phyloP scores from a whole-genome alignment of 1,140 invertebrate species.

The Lepidurus packardi region DNA sequence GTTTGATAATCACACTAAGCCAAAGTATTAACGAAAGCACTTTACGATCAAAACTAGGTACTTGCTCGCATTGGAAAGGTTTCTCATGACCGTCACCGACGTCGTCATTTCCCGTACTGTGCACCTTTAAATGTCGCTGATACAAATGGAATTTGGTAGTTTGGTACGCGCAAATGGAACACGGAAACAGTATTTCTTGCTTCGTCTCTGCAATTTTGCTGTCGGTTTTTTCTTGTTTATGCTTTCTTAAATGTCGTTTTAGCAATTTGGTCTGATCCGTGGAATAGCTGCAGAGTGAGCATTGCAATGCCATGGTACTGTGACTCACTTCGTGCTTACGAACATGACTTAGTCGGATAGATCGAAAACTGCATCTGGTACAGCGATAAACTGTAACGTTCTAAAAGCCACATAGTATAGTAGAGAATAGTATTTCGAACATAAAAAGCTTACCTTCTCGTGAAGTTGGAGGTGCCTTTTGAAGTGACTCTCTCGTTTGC shows the following conservation, averaged over 20 bases:
- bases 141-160: constrained; percentile 39
- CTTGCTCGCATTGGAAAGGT: constrained; percentile 38
- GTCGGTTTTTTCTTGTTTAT: constrained; percentile 30
- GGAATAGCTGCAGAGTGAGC: constrained; percentile 38
- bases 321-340: constrained; percentile 43
- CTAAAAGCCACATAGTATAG: constrained; percentile 25
- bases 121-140: constrained; percentile 40
- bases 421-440: not conserved
- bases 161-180: constrained; percentile 36
- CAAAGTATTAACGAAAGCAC: not conserved
- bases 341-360: constrained; percentile 42
- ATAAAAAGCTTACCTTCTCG: constrained; percentile 38
- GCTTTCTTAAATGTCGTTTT: constrained; percentile 35
- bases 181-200: constrained; percentile 25
- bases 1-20: constrained; percentile 43
- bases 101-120: constrained; percentile 33
- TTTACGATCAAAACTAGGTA: not conserved
- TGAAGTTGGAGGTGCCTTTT: constrained; percentile 43
- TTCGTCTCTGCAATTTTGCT: not conserved
- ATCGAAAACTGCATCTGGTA: constrained; percentile 43
- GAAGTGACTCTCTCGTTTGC: constrained; percentile 45
- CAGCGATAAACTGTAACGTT: constrained; percentile 42
- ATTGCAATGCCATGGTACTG: constrained; percentile 40
- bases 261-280: constrained; percentile 38
- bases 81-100: constrained; percentile 23